Base-by-base conservation (phyloP, 2,797 vertebrate genomes). In the Sternarchorhynchus goeldii region DNA sequence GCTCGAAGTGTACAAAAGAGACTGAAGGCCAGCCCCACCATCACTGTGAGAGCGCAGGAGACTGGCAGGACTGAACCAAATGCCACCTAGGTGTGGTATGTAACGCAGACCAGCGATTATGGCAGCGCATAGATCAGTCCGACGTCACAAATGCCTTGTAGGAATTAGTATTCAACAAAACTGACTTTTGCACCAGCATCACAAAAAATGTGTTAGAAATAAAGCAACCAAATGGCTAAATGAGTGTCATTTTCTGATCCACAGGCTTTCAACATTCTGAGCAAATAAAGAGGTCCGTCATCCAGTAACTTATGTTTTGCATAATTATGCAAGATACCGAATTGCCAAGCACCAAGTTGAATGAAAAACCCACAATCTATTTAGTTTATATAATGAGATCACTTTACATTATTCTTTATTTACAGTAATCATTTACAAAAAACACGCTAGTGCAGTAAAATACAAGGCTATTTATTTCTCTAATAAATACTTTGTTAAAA, bases 141-240 rank as follows among this genome's bases (percentile, higher is more conserved):
- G 5, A 57, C 16, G 75, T 74, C 57, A 64, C 75, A 18, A 83
- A 75, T 36, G 68, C 36, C n/a, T 73, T 72, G 72, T 72, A 45
- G 34, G 53, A 65, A 62, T 45, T 75, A 72, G 34, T 59, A 34
- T 58, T 71, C 65, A 69, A 39, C 45, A 36, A 57, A 31, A 68
- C 10, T 66, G 77, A 72, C 45, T 82, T 81, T 76, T 82, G 72
- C 71, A 85, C 73, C 65, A 83, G 79, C 79, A 81, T 74, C 34
- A 73, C 70, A 79, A 82, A 60, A n/a, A 72, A 58, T 29, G 16
- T 64, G 66, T 71, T 81, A 73, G 62, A 60, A 84, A 83, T 81
- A 84, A 83, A 86, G 56, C 5, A 53, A 10, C 8, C 39, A 73
- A 76, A 75, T 17, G 18, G 55, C 64, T 58, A 10, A 1, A 53